phyloP scores from a whole-genome alignment of 2,113 vertebrate species.

The Solea solea region DNA sequence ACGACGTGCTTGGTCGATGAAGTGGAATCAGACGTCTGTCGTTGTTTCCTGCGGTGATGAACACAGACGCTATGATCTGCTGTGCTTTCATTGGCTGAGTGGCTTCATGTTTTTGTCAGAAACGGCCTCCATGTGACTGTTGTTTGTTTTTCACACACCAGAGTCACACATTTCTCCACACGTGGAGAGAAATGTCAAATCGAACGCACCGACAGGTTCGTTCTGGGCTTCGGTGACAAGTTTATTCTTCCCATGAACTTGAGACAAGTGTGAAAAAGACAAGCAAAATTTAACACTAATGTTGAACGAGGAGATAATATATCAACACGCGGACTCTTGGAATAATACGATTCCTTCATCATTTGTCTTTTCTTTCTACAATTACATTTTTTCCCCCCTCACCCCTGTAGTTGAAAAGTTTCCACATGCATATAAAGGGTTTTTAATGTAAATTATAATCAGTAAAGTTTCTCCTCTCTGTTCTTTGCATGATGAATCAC shows the following conservation, averaged over 20 bases:
- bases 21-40: neutral
- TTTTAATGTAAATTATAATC: conserved; percentile 43
- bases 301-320: conserved; percentile 60
- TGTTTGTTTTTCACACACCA: too few relatives aligned
- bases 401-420: conserved; percentile 14
- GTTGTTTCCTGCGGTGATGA: conserved; percentile 28
- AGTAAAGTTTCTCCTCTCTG: conserved; percentile 37
- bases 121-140: too few relatives aligned
- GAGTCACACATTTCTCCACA: too few relatives aligned
- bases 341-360: conserved; percentile 35
- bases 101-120: conserved; percentile 46
- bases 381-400: neutral
- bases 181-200: conserved; percentile 29
- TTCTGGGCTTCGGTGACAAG: conserved; percentile 10
- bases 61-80: conserved; percentile 25
- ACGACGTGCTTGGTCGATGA: conserved; percentile 13
- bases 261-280: conserved; percentile 25
- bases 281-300: conserved; percentile 38
- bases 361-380: conserved; percentile 13
- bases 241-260: conserved; percentile 8
- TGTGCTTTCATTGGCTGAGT: conserved; percentile 43
- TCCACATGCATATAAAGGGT: conserved; percentile 36
- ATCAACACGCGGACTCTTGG: conserved; percentile 5
- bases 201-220: neutral
- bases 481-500: conserved; percentile 48